A percentile compares a stretch with the other conserved stretches of the same genome.
Evolutionary conservation across 2,113 vertebrate species (phyloP).

Genomic region (Neotoma lepida): DNA sequence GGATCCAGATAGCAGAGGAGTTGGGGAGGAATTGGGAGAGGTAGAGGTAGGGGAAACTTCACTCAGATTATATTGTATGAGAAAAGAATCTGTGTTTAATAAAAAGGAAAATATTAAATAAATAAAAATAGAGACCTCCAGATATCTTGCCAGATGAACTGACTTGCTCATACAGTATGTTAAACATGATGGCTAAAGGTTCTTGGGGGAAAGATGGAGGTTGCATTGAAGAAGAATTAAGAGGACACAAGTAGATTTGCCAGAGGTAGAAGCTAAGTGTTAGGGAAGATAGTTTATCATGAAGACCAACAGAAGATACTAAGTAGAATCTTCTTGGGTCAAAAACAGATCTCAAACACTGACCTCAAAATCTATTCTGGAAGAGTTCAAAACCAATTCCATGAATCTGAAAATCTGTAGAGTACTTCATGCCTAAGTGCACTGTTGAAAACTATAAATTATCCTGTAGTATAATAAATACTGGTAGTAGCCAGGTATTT

Average conservation of each 20-base stretch:
- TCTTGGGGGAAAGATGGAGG: neutral
- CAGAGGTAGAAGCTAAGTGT: neutral
- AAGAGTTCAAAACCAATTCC: slow-evolving; percentile 8
- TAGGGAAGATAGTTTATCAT: neutral
- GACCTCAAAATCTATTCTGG: slow-evolving; percentile 2
- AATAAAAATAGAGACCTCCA: neutral
- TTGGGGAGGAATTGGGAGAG: neutral
- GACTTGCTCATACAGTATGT: neutral
- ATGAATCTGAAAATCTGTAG: neutral
- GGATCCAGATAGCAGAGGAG: neutral
- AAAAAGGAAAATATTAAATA: neutral
- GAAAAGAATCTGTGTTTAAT: neutral
- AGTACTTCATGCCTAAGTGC: neutral
- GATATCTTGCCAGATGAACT: slow-evolving; percentile 17
- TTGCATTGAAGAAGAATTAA: neutral
- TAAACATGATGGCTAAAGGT: neutral
- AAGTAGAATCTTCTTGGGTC: neutral
- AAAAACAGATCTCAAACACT: neutral
- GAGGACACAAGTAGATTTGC: neutral
- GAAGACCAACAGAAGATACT: slow-evolving; percentile 1
- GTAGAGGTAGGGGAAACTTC: neutral
- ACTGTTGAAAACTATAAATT: slow-evolving; percentile 19
- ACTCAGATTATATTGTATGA: neutral
- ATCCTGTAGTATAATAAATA: neutral
- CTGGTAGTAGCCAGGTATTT: neutral